Percentiles rank a stretch among this genome's conserved stretches.
Conservation (phyloP, 1,140 invertebrate species). For the Drosophila sp. region DNA sequence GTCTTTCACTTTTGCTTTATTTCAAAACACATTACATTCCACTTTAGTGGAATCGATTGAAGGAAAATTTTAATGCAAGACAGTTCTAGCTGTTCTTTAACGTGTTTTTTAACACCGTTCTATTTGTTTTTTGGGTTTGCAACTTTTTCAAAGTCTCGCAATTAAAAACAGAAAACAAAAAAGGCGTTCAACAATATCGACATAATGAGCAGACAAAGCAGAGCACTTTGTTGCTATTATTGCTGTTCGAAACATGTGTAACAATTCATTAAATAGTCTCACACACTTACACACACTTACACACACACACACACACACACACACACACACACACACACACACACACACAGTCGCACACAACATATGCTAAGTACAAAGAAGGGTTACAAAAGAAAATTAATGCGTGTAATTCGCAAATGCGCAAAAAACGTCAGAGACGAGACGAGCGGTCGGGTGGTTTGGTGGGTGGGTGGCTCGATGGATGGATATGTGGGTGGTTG, state of each 20-base stretch:
- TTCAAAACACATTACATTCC: too few relatives aligned
- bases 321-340: constrained; percentile 17
- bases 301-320: constrained; percentile 21
- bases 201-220: constrained; percentile 73
- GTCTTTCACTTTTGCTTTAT: too few relatives aligned
- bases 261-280: constrained; percentile 67
- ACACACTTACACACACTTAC: constrained; percentile 18
- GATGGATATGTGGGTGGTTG: constrained; percentile 9
- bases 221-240: constrained; percentile 65
- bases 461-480: constrained; percentile 9
- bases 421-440: constrained; percentile 51
- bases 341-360: constrained; percentile 28
- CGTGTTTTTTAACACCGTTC: not conserved
- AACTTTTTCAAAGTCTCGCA: constrained; percentile 44
- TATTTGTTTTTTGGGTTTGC: constrained; percentile 8
- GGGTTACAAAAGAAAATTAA: constrained; percentile 73
- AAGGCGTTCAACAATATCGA: constrained; percentile 61
- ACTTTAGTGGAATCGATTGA: too few relatives aligned
- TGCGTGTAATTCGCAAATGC: constrained; percentile 68
- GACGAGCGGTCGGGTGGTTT: constrained; percentile 7
- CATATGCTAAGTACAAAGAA: constrained; percentile 63
- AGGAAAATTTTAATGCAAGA: too few relatives aligned
- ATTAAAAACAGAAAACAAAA: constrained; percentile 40
- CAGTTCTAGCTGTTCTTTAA: not conserved
- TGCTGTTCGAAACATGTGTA: constrained; percentile 70